Conservation (phyloP, 2,888 invertebrate species). For the Pammene aurita region DNA sequence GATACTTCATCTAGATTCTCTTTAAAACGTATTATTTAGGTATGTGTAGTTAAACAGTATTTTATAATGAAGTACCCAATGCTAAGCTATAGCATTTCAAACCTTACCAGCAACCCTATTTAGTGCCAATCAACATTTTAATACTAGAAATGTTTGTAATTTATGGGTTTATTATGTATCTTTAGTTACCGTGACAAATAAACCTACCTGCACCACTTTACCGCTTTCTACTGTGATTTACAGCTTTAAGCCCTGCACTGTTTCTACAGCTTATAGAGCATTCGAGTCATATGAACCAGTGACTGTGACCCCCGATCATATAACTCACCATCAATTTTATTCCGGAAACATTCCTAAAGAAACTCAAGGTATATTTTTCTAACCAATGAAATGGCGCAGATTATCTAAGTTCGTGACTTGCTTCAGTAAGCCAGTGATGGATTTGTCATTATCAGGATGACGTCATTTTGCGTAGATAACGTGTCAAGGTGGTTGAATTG, state of each 20-base stretch:
- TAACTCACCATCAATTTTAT: neutral
- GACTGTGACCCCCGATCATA: neutral
- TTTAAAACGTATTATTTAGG: too few species aligned
- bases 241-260: neutral
- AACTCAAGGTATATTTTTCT: too few species aligned
- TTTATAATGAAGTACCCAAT: neutral
- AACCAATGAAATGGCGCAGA: too few species aligned
- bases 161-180: constrained; percentile 53
- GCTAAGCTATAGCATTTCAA: neutral
- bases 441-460: too few species aligned
- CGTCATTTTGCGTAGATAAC: too few species aligned
- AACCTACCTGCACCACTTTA: constrained; percentile 35
- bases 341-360: neutral
- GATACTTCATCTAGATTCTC: too few species aligned
- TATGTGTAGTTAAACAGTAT: neutral
- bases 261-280: neutral
- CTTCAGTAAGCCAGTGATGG: too few species aligned
- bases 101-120: constrained; percentile 26
- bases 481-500: too few species aligned
- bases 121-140: constrained; percentile 46
- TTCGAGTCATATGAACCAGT: neutral
- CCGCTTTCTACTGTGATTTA: constrained; percentile 42
- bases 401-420: too few species aligned
- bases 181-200: constrained; percentile 40
- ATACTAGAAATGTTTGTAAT: constrained; percentile 59